phyloP scores from a whole-genome alignment of 1,140 invertebrate genomes.

The Theocolax elegans region DNA sequence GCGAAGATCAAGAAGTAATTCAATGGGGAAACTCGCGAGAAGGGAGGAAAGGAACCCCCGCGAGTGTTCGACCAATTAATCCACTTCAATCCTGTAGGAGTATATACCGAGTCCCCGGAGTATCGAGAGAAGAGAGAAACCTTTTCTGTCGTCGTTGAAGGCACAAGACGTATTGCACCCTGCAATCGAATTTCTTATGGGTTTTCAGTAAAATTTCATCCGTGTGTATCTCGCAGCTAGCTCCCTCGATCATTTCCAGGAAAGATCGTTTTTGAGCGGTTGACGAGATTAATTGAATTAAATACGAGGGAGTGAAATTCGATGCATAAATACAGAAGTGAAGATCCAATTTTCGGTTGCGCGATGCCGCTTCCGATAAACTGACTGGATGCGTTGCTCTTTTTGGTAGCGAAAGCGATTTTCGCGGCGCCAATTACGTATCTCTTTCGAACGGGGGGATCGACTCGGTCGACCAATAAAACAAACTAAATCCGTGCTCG shows the following conservation, averaged over 20 bases:
- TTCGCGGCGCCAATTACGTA: slow-evolving; percentile 58
- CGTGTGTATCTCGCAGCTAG: no score
- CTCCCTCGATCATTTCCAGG: no score
- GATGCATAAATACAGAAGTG: no score
- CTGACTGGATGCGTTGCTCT: not conserved
- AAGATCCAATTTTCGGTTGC: no score
- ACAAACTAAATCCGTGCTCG: slow-evolving; percentile 59
- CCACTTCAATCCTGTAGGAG: slow-evolving; percentile 58
- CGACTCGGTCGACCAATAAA: slow-evolving; percentile 54
- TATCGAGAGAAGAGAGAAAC: slow-evolving; percentile 47
- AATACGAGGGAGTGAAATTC: no score
- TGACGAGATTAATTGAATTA: no score
- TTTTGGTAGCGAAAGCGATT: slow-evolving; percentile 42
- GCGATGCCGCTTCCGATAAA: slow-evolving; percentile 12
- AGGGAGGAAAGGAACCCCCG: slow-evolving; percentile 46
- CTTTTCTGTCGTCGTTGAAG: slow-evolving; percentile 46
- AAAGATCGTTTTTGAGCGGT: no score
- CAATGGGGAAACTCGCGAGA: slow-evolving; percentile 15
- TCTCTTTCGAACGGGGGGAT: slow-evolving; percentile 51
- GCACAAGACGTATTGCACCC: slow-evolving; percentile 55
- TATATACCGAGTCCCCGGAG: slow-evolving; percentile 45
- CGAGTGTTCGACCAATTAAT: slow-evolving; percentile 63
- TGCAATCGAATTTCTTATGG: slow-evolving; percentile 16
- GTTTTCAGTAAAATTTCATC: no score
- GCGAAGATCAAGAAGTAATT: slow-evolving; percentile 38